Percentiles rank a stretch among this genome's conserved stretches.
These are phyloP conservation scores for Aleiodes leptofemur DNA, from an alignment of 2,888 invertebrate genomes.

Conservation along the genomic window DNA sequence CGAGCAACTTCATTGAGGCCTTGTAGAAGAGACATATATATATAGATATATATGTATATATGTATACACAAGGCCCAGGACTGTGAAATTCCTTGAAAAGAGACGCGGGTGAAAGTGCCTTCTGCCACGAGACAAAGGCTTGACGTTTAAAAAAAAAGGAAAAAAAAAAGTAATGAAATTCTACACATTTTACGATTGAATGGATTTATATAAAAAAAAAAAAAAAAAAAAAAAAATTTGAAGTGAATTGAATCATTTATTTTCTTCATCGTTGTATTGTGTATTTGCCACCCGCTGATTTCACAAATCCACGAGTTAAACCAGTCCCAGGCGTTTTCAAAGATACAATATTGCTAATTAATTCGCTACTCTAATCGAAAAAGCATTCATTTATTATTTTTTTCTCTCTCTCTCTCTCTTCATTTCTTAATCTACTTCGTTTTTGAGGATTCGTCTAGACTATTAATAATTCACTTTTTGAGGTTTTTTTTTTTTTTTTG, in stretches of 20 bases:
- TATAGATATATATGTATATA: too few species aligned
- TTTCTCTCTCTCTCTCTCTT: neutral
- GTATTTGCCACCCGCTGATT: slow-evolving; percentile 32
- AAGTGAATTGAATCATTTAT: slow-evolving; percentile 19
- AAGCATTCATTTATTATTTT: neutral
- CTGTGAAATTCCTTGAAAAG: slow-evolving; percentile 5
- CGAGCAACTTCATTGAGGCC: slow-evolving; percentile 60
- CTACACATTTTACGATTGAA: slow-evolving; percentile 58
- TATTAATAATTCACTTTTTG: slow-evolving; percentile 14
- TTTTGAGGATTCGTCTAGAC: slow-evolving; percentile 19
- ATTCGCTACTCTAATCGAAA: slow-evolving; percentile 23
- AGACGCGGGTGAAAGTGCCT: slow-evolving; percentile 34
- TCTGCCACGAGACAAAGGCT: slow-evolving; percentile 44
- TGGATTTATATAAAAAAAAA: neutral
- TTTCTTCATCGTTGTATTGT: slow-evolving; percentile 26
- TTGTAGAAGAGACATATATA: too few species aligned
- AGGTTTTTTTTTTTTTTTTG: neutral
- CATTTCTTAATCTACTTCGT: neutral
- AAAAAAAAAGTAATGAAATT: slow-evolving; percentile 50
- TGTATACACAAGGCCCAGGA: too few species aligned
- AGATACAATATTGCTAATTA: slow-evolving; percentile 34
- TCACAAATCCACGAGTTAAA: slow-evolving; percentile 39
- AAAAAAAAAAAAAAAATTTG: neutral
- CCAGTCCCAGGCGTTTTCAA: slow-evolving; percentile 49
- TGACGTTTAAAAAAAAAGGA: slow-evolving; percentile 41